phyloP scores from a whole-genome alignment of 2,888 invertebrate genomes.

The Eudemis profundana region DNA sequence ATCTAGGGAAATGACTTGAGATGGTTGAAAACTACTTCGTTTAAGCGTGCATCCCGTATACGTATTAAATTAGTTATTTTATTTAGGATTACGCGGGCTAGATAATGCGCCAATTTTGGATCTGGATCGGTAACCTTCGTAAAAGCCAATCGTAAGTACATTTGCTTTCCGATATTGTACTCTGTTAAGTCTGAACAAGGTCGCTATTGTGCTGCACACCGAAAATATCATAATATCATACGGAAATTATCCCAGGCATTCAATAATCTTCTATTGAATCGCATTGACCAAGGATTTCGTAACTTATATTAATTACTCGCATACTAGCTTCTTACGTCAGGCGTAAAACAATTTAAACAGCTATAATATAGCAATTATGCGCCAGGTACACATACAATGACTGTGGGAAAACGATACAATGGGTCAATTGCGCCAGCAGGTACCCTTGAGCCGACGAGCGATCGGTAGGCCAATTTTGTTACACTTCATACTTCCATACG shows the following conservation, averaged over 20 bases:
- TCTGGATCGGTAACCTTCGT: too few species aligned
- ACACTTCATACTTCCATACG: neutral
- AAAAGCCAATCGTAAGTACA: too few species aligned
- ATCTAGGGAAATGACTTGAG: too few species aligned
- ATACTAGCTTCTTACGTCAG: conserved; percentile 7
- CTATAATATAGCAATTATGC: conserved; percentile 33
- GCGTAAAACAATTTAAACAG: conserved; percentile 28
- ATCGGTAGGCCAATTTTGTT: conserved; percentile 1
- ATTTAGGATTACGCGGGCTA: too few species aligned
- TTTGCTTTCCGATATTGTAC: too few species aligned
- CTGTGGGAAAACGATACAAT: conserved; percentile 30
- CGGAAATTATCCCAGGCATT: conserved; percentile 2
- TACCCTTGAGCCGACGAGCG: neutral
- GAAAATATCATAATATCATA: neutral
- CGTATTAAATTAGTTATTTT: too few species aligned
- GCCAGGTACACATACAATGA: neutral
- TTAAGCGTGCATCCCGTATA: too few species aligned
- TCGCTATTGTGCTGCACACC: neutral
- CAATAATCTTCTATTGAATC: conserved; percentile 5
- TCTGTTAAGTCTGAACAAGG: too few species aligned
- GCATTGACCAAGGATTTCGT: conserved; percentile 15
- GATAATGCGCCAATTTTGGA: too few species aligned
- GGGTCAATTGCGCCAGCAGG: conserved; percentile 10
- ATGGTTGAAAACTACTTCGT: too few species aligned
- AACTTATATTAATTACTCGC: conserved; percentile 13